Base-by-base conservation (phyloP, 2,888 invertebrate species). In the Dendrolimus houi region DNA sequence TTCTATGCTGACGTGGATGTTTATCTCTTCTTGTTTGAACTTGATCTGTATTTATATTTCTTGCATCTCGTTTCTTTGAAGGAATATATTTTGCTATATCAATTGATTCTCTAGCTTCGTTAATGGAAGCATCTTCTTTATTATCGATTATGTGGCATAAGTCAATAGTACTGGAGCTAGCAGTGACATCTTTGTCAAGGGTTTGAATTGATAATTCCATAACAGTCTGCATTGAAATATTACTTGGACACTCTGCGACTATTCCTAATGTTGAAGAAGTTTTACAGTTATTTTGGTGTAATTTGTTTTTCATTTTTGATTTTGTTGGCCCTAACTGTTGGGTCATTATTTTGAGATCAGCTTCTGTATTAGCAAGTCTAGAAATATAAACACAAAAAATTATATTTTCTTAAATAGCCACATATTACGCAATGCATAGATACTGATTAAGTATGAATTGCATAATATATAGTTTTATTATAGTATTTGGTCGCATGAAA, bases 151-250 rank as follows among this genome's bases (percentile, higher is more conserved):
- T 41, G 52, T 52, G 6, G 29, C 59, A 74, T 6, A 81, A 62
- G 58, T 85, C 75, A 41, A 80, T 81, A 54, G 72, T 78, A 60
- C 77, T 83, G 0, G 80, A 76, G 61, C 68, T 83, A 1, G 77
- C 82, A 42, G 78, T 77, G 0, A 81, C 74, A 55, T 79, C 73
- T 71, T 83, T 86, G 55, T 85, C 82, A 0, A 72, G 57, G 2
- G 65, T 74, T 1, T 57, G 56, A 41, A 58, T 58, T 9, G 63
- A 63, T 14, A 57, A 59, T 7, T 66, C 70, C 17, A 64, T 69
- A 8, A 60, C 54, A 10, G 61, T 60, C 47, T 59, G 52, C 9
- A 66, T 58, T 9, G 76, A 72, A 40, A 64, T 60, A 6, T 62
- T 57, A 60, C 74, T 79, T 52, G 75, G 75, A 60, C 70, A 67